Evolutionary conservation across 2,888 invertebrate species (phyloP).

Genomic region (Amblyjoppa proteus): DNA sequence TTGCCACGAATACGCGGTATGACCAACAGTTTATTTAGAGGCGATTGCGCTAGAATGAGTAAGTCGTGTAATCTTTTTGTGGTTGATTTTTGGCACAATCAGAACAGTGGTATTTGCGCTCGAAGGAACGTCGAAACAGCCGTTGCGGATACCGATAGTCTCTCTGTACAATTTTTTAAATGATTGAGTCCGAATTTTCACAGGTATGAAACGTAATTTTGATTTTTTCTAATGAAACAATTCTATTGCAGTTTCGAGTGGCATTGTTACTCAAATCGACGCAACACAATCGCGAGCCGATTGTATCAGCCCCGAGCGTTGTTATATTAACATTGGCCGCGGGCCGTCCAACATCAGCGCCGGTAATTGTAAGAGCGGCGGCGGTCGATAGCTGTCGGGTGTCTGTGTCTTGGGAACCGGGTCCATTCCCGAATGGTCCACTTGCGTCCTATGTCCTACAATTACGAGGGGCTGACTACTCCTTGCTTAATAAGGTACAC

Average conservation of each 20-base stretch:
- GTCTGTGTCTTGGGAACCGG: slow-evolving; percentile 95
- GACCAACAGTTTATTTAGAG: too few relatives aligned
- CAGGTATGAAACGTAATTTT: not conserved
- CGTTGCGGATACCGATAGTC: too few relatives aligned
- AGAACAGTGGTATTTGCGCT: too few relatives aligned
- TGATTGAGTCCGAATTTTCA: too few relatives aligned
- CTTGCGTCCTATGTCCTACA: slow-evolving; percentile 94
- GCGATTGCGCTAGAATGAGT: too few relatives aligned
- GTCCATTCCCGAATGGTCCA: slow-evolving; percentile 94
- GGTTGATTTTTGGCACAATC: too few relatives aligned
- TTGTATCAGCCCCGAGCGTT: slow-evolving; percentile 91
- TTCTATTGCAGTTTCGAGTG: slow-evolving; percentile 92
- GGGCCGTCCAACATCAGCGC: slow-evolving; percentile 92
- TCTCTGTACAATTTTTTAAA: too few relatives aligned
- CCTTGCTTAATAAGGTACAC: slow-evolving; percentile 88
- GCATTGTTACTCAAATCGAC: slow-evolving; percentile 91
- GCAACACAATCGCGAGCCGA: slow-evolving; percentile 88
- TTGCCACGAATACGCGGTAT: too few relatives aligned
- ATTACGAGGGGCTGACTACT: slow-evolving; percentile 87
- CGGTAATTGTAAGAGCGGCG: slow-evolving; percentile 91
- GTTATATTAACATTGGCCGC: slow-evolving; percentile 91
- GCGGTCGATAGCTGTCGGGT: slow-evolving; percentile 93
- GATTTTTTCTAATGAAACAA: slow-evolving; percentile 15
- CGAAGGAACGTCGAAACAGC: too few relatives aligned
- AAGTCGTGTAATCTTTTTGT: too few relatives aligned